Evolutionary conservation across 2,113 vertebrate species (phyloP).

Genomic region (Empidonax traillii): DNA sequence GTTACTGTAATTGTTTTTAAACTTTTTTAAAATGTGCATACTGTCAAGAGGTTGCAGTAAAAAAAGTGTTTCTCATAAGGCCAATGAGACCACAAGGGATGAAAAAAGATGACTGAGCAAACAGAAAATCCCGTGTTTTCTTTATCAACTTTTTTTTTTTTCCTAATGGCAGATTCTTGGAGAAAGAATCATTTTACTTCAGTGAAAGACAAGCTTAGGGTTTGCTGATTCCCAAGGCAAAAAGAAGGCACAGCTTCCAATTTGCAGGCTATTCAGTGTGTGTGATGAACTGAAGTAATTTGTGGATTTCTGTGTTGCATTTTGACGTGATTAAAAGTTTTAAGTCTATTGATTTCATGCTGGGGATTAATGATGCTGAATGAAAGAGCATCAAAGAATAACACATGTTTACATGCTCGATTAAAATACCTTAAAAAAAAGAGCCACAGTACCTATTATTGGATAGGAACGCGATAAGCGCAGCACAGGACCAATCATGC

Average conservation of each 20-base stretch:
- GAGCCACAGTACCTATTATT: conserved; percentile 13
- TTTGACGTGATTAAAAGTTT: conserved; percentile 63
- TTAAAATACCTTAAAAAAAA: conserved; percentile 43
- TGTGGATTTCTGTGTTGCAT: conserved; percentile 47
- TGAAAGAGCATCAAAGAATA: conserved; percentile 62
- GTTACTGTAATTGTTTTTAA: conserved; percentile 2
- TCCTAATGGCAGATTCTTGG: background rate
- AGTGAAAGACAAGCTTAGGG: background rate
- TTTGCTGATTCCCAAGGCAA: conserved; percentile 5
- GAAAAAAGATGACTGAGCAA: background rate
- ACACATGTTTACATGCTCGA: conserved; percentile 45
- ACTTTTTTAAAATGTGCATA: background rate
- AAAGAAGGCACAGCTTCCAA: background rate
- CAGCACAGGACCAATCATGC: background rate
- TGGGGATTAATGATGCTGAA: conserved; percentile 68
- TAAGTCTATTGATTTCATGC: conserved; percentile 70
- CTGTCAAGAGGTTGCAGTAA: background rate
- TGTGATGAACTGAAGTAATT: conserved; percentile 48
- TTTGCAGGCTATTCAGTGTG: background rate
- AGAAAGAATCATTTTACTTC: conserved; percentile 17
- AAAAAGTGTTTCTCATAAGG: background rate
- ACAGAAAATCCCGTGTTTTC: conserved; percentile 3
- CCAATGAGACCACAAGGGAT: background rate
- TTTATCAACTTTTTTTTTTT: background rate
- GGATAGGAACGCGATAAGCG: background rate